Base-by-base conservation (phyloP, 2,113 vertebrate genomes). In the Etheostoma cragini region DNA sequence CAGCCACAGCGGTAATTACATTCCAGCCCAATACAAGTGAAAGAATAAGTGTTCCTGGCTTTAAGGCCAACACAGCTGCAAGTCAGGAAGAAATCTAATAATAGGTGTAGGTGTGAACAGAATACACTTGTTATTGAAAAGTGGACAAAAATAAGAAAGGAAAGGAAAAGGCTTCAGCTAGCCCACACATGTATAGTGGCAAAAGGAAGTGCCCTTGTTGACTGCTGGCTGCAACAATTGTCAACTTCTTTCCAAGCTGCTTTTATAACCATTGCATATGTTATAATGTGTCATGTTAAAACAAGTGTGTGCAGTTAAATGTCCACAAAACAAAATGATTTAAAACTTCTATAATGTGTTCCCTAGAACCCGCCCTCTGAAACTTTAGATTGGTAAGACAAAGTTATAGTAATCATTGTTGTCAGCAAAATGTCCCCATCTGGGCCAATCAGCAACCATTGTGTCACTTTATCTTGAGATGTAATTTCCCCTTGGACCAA, bases 401-500 rank as follows among this genome's bases (percentile, higher is more conserved):
- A 81, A 79, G 71, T 69, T 57, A 72, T 70, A 77, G 74, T 72
- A 58, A 79, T 80, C 75, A 63, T 53, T 52, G 52, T 46, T 60
- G 78, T 71, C 73, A 24, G 58, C 80, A 80, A 80, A 92, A 89
- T 90, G 85, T 86, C 81, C 81, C 88, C 87, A 84, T 90, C 84
- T 90, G 89, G 86, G 62, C 83, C 89, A 65, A 87, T 88, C 82
- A 57, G 70, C 73, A 16, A 42, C 74, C 82, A 78, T 88, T 82
- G 77, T 78, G 77, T 87, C 73, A 79, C 62, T 89, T 90, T 84
- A 86, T 89, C 90, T 85, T 80, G 65, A 75, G 82, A 72, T 72
- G 70, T 86, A 88, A 89, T 91, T 89, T 91, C 87, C 88, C 89
- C 56, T 78, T 7, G 73, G 89, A 89, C 85, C 87, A 82, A 92